A percentile compares a stretch with the other conserved stretches of the same genome.
Evolutionary conservation across 2,113 vertebrate species (phyloP).

Genomic region (Xenopus borealis): DNA sequence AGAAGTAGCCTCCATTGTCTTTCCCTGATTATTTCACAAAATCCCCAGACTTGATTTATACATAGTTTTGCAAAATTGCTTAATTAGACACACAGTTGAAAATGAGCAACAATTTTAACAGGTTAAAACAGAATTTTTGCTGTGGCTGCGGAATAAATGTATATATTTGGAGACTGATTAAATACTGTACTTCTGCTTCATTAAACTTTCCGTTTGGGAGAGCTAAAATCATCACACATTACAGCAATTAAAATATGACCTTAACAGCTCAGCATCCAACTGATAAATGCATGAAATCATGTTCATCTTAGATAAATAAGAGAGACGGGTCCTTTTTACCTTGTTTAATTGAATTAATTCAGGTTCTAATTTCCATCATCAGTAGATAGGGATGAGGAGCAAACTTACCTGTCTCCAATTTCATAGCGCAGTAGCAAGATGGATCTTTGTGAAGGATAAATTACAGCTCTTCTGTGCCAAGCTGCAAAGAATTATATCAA

Average conservation of each 20-base stretch:
- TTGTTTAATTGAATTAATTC: conserved; percentile 20
- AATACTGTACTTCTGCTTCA: conserved; percentile 33
- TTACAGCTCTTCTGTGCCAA: conserved; percentile 42
- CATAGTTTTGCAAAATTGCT: not conserved
- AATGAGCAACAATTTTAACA: not conserved
- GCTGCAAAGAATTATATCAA: conserved; percentile 32
- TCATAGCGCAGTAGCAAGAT: conserved; percentile 16
- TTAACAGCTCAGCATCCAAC: conserved; percentile 41
- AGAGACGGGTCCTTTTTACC: conserved; percentile 3
- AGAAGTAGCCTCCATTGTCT: too few species aligned
- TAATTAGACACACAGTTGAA: not conserved
- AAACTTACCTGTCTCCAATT: not conserved
- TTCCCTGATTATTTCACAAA: too few species aligned
- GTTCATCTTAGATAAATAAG: not conserved
- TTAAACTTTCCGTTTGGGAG: conserved; percentile 24
- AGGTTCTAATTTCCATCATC: conserved; percentile 32
- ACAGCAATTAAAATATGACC: conserved; percentile 42
- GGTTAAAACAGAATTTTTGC: not conserved
- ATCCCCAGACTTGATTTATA: not conserved
- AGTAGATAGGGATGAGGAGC: conserved; percentile 34
- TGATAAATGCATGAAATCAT: conserved; percentile 30
- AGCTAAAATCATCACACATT: conserved; percentile 39
- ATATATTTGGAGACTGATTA: conserved; percentile 32
- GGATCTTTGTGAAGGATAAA: conserved; percentile 47
- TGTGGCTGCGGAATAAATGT: conserved; percentile 6